Percentiles rank a stretch among this genome's conserved stretches.
Evolutionary conservation across 1,140 invertebrate genomes (phyloP).

Genomic region (Ctenoplectra terminalis): DNA sequence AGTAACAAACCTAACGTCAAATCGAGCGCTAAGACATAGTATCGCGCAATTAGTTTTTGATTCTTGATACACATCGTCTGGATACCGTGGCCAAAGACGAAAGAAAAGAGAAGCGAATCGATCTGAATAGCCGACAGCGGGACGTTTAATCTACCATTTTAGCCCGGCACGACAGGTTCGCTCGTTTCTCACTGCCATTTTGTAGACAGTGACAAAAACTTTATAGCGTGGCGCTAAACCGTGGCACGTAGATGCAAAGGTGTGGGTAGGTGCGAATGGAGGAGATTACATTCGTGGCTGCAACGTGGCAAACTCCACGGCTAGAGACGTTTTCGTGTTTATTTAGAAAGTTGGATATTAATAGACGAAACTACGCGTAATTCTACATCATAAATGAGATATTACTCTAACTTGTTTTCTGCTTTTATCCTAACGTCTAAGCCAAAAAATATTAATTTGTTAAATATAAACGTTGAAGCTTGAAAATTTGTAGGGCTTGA

Average conservation of each 20-base stretch:
- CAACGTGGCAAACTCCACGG: conserved; percentile 11
- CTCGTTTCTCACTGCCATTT: conserved; percentile 61
- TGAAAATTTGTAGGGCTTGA: too few relatives aligned
- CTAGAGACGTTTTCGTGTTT: conserved; percentile 58
- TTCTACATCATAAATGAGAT: neutral
- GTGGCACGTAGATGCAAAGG: conserved; percentile 58
- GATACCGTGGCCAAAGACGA: conserved; percentile 30
- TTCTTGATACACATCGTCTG: conserved; percentile 24
- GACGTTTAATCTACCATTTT: conserved; percentile 62
- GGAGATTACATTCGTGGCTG: conserved; percentile 59
- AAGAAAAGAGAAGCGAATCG: conserved; percentile 53
- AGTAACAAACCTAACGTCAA: neutral
- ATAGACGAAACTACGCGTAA: conserved; percentile 4
- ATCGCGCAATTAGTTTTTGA: conserved; percentile 44
- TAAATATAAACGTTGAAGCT: neutral
- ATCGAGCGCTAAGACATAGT: neutral
- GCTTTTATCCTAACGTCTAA: neutral
- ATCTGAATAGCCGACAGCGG: conserved; percentile 49
- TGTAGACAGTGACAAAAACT: conserved; percentile 59
- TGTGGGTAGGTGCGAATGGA: conserved; percentile 41
- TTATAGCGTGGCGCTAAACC: conserved; percentile 62
- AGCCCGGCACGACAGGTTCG: conserved; percentile 47
- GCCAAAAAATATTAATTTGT: neutral
- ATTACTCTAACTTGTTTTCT: neutral
- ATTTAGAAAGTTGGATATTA: conserved; percentile 55